Evolutionary conservation across 2,888 invertebrate genomes (phyloP), one percentile per base, ranked within the genome.

Genomic region (Ophion slaviceki): DNA sequence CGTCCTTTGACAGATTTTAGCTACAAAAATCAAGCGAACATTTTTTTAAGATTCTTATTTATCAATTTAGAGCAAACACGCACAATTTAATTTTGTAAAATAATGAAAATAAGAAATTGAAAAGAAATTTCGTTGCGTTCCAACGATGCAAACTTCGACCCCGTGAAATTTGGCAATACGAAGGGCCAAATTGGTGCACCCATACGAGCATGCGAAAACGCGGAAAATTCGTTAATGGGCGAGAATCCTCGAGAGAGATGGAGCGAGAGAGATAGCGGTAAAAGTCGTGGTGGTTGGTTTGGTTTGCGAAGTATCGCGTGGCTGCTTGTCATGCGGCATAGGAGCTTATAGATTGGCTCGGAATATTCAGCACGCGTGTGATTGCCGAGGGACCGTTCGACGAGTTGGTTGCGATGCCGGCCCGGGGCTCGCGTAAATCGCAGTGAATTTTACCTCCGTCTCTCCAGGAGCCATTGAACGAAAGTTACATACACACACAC

Each of bases 351-450:
- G 66, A 78, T 68, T 80, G 70, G 79, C 47, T 84, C 78, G 77
- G 86, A 83, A 87, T 88, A 88, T 87, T 87, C 86, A 87, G 85
- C 84, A 87, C 87, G 86, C 87, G 88, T 88, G 86, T 87, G 83
- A 82, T 81, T 77, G 74, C 74, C 32, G 47, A 32, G 75, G 57
- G 82, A 68, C 72, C 70, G 77, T 53, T 67, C 59, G 76, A 64
- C 28, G 71, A 59, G 71, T 76, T 78, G 20, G 71, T 68, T 79
- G 79, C 72, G 70, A 61, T 77, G 66, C 53, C 76, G 79, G 72
- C 81, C 71, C 80, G 10, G 67, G 62, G 45, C 45, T 45, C 68
- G 75, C 74, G 79, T 64, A 84, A 84, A 84, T 86, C 82, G 80
- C 82, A 74, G 81, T 84, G 84, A 88, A 87, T 86, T 87, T 80